These are phyloP conservation scores for Myocastor coypus DNA, from an alignment of 2,113 vertebrate genomes.

Conservation along the genomic window DNA sequence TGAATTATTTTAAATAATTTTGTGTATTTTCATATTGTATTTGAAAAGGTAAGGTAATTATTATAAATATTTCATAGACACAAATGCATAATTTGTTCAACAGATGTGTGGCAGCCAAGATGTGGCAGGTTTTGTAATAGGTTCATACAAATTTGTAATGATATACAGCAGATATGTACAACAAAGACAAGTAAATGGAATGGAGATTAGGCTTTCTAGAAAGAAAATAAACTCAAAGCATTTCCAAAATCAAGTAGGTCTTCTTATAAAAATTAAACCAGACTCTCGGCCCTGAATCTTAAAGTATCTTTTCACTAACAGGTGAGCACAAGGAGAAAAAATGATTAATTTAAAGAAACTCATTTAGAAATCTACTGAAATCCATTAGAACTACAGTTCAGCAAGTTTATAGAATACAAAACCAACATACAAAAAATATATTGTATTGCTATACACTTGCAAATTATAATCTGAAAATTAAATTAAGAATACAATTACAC, in stretches of 20 bases:
- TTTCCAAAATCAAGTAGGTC: background rate
- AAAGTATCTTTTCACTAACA: background rate
- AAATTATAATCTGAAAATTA: background rate
- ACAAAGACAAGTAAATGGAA: no score
- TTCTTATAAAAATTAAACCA: slow-evolving; percentile 36
- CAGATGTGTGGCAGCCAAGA: background rate
- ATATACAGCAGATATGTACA: no score
- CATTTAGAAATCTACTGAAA: slow-evolving; percentile 7
- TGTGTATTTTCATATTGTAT: background rate
- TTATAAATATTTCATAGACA: slow-evolving; percentile 26
- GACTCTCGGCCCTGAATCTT: background rate
- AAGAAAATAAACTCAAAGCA: slow-evolving; percentile 39
- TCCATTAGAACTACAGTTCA: slow-evolving; percentile 14
- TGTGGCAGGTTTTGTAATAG: background rate
- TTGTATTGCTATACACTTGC: background rate
- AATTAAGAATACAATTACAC: background rate
- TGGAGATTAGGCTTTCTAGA: slow-evolving; percentile 27
- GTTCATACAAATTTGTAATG: background rate
- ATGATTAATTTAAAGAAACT: slow-evolving; percentile 1
- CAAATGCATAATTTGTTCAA: background rate
- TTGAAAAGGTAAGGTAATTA: background rate
- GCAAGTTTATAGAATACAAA: background rate
- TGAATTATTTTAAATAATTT: slow-evolving; percentile 17
- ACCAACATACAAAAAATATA: background rate
- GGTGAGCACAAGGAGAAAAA: background rate